phyloP scores from a whole-genome alignment of 2,888 invertebrate species.

The Oscheius onirici region DNA sequence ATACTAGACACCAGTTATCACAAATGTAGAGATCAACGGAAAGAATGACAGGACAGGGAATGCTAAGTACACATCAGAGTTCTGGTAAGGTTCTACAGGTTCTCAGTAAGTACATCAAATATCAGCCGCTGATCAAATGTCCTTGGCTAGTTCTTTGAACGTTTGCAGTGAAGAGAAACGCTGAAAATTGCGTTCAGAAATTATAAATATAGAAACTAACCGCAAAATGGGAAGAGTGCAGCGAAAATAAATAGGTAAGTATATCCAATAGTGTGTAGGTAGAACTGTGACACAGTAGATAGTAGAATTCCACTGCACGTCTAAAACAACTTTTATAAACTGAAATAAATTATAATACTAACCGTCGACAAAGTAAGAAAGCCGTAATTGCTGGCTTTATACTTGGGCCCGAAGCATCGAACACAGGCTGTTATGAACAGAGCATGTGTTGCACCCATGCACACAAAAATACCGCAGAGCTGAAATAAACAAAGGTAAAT shows the following conservation, averaged over 20 bases:
- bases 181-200: constrained; percentile 37
- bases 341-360: background rate
- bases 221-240: constrained; percentile 65
- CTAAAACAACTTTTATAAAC: constrained; percentile 39
- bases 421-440: constrained; percentile 70
- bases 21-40: constrained; percentile 13
- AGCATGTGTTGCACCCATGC: constrained; percentile 70
- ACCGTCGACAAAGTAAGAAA: constrained; percentile 67
- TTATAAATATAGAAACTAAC: constrained; percentile 29
- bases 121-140: constrained; percentile 5
- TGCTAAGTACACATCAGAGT: no score
- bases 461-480: constrained; percentile 64
- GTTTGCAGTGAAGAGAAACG: constrained; percentile 62
- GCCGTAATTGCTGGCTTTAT: constrained; percentile 69
- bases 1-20: constrained; percentile 23
- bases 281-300: constrained; percentile 61
- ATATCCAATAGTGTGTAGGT: constrained; percentile 64
- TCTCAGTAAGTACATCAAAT: background rate
- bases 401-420: constrained; percentile 65
- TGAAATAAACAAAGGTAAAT: constrained; percentile 35
- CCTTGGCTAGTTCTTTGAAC: constrained; percentile 66
- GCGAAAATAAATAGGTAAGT: constrained; percentile 66
- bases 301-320: constrained; percentile 63
- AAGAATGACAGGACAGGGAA: constrained; percentile 22
- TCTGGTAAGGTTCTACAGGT: constrained; percentile 8